phyloP scores from a whole-genome alignment of 2,888 invertebrate genomes.

The Archips xylosteana region DNA sequence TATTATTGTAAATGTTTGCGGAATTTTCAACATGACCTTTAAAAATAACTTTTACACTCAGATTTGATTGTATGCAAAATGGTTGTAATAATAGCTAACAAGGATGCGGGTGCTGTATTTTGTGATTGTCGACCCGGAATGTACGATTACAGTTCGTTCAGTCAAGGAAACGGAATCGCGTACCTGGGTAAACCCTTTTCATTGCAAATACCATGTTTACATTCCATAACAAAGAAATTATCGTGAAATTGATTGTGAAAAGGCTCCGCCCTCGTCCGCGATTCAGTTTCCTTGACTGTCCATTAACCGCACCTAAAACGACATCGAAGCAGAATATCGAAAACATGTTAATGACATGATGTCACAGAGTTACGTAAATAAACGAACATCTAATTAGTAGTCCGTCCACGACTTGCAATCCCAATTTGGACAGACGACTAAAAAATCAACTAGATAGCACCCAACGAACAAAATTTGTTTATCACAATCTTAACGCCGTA shows the following conservation, averaged over 20 bases:
- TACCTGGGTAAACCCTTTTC: too few species aligned
- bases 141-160: too few species aligned
- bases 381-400: slow-evolving; percentile 7
- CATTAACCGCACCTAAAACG: background rate
- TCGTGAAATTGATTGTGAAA: too few species aligned
- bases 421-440: background rate
- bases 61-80: background rate
- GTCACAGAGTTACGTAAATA: background rate
- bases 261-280: too few species aligned
- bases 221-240: too few species aligned
- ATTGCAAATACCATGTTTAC: too few species aligned
- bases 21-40: background rate
- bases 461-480: background rate
- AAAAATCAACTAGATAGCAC: background rate
- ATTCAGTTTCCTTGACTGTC: too few species aligned
- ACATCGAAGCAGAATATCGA: slow-evolving; percentile 9
- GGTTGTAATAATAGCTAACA: background rate
- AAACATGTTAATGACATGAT: slow-evolving; percentile 13
- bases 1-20: background rate
- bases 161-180: too few species aligned
- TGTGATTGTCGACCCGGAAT: too few species aligned
- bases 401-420: background rate
- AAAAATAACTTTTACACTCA: too few species aligned
- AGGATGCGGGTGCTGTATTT: too few species aligned
- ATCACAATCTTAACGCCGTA: background rate